These are phyloP conservation scores for Tholera decimalis DNA, from an alignment of 2,888 invertebrate species.

Conservation along the genomic window DNA sequence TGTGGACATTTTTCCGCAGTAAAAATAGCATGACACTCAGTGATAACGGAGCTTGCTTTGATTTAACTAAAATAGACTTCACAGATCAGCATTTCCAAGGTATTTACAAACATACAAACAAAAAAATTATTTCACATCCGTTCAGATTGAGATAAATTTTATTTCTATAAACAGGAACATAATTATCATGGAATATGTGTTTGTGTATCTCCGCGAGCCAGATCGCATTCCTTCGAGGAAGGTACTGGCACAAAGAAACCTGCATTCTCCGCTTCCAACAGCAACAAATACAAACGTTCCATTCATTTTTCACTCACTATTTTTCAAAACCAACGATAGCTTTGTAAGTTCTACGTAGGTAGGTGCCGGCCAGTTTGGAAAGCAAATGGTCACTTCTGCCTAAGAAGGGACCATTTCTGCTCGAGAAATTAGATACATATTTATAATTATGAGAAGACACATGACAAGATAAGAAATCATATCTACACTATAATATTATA, in stretches of 20 bases:
- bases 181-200: conserved; percentile 39
- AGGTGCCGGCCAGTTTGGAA: not conserved
- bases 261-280: conserved; percentile 50
- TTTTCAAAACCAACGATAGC: conserved; percentile 27
- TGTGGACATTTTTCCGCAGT: not conserved
- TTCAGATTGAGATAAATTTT: not conserved
- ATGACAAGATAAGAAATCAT: too few relatives aligned
- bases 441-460: too few relatives aligned
- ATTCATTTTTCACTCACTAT: conserved; percentile 40
- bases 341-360: conserved; percentile 4
- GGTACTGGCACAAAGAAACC: conserved; percentile 38
- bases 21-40: not conserved
- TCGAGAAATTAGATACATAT: too few relatives aligned
- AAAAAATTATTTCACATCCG: not conserved
- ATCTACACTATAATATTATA: too few relatives aligned
- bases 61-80: not conserved
- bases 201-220: conserved; percentile 19
- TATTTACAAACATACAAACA: not conserved
- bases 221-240: conserved; percentile 33
- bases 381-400: not conserved
- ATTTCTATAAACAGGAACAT: conserved; percentile 23
- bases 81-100: not conserved
- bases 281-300: conserved; percentile 41
- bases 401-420: too few relatives aligned
- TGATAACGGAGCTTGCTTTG: not conserved